Percentiles rank a stretch among this genome's conserved stretches.
These are phyloP conservation scores for Ginglymostoma cirratum DNA, from an alignment of 2,113 vertebrate species.

Conservation along the genomic window DNA sequence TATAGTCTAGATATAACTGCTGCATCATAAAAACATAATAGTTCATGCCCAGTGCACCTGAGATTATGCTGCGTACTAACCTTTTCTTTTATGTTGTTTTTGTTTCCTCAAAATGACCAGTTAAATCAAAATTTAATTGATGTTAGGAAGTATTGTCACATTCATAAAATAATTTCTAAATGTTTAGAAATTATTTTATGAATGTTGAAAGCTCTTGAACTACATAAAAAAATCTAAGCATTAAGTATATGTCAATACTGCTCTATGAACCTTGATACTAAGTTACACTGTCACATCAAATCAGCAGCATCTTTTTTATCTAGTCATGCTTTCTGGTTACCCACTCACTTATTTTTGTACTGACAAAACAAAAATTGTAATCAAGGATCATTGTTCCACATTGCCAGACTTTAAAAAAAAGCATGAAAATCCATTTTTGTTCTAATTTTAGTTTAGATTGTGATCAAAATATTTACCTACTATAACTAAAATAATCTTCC, in stretches of 20 bases:
- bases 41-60: background rate
- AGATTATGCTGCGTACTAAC: background rate
- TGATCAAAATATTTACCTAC: background rate
- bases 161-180: background rate
- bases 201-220: background rate
- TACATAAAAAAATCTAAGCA: background rate
- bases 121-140: background rate
- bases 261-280: background rate
- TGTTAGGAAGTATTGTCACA: background rate
- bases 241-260: background rate
- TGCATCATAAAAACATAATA: background rate
- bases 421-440: background rate
- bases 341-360: background rate
- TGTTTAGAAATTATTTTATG: background rate
- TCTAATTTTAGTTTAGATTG: background rate
- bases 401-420: background rate
- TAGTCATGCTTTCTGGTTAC: background rate
- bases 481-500: background rate
- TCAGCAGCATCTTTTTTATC: background rate
- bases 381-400: background rate
- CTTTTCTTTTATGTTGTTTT: background rate
- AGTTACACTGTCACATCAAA: background rate
- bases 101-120: background rate
- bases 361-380: constrained; percentile 14
- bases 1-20: background rate